Evolutionary conservation across 2,888 invertebrate genomes (phyloP).

Genomic region (Hydrotaea diabolus): DNA sequence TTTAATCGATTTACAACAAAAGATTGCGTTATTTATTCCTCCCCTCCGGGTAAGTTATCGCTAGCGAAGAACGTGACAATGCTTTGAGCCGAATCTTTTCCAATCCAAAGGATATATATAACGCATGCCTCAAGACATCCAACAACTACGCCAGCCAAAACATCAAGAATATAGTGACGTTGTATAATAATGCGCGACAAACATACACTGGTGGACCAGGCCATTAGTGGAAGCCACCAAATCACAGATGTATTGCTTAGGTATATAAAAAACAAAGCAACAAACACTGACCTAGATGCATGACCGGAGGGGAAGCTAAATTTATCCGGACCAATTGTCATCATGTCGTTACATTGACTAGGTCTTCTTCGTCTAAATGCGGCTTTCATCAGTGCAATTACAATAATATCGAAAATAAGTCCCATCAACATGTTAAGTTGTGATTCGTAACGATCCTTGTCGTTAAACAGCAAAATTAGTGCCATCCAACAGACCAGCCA

Average conservation of each 20-base stretch:
- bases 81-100: constrained; percentile 79
- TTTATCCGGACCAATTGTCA: constrained; percentile 91
- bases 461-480: constrained; percentile 89
- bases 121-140: constrained; percentile 88
- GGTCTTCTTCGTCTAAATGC: constrained; percentile 89
- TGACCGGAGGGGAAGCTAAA: constrained; percentile 97
- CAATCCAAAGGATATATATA: constrained; percentile 86
- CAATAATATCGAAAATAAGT: constrained; percentile 89
- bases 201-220: constrained; percentile 89
- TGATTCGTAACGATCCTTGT: constrained; percentile 86
- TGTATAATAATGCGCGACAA: constrained; percentile 91
- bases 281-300: constrained; percentile 90
- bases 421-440: constrained; percentile 92
- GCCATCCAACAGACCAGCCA: constrained; percentile 91
- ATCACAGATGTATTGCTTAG: constrained; percentile 84
- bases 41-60: constrained; percentile 73
- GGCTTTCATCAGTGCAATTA: constrained; percentile 90
- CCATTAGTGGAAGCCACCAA: constrained; percentile 84
- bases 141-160: constrained; percentile 87
- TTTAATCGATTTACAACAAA: background rate
- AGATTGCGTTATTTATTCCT: constrained; percentile 43
- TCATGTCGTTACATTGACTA: constrained; percentile 85
- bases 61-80: constrained; percentile 74
- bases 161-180: constrained; percentile 93
- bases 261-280: constrained; percentile 87